Percentiles rank a stretch among this genome's conserved stretches.
These are phyloP conservation scores for Tiphia femorata DNA, from an alignment of 2,888 invertebrate genomes.

Conservation along the genomic window DNA sequence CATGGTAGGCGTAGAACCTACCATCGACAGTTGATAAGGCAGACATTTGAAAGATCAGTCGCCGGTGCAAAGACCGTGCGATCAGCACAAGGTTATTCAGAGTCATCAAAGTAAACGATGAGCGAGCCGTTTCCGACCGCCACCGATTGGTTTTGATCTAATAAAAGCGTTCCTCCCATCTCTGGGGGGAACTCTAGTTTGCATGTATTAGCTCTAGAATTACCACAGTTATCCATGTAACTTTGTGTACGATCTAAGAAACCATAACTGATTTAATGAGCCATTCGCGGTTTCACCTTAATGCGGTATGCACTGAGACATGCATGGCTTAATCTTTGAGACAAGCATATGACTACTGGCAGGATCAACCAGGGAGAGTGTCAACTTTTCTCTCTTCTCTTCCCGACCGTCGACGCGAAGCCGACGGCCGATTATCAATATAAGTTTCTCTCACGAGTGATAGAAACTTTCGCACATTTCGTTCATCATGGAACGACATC, in stretches of 20 bases:
- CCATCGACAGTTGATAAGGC: constrained; percentile 78
- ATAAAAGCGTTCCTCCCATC: no score
- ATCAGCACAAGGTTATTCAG: no score
- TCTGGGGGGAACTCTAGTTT: constrained; percentile 69
- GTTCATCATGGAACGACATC: no score
- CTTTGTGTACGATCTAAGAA: constrained; percentile 70
- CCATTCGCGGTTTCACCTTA: constrained; percentile 72
- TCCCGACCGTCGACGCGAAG: no score
- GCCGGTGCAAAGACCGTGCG: constrained; percentile 65
- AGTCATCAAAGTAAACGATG: no score
- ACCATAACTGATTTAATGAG: constrained; percentile 73
- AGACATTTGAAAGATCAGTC: constrained; percentile 76
- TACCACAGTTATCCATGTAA: constrained; percentile 75
- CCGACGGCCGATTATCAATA: no score
- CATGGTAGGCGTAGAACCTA: constrained; percentile 78
- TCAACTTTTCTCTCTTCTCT: no score
- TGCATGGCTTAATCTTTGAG: constrained; percentile 78
- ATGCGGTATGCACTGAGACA: constrained; percentile 73
- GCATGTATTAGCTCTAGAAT: constrained; percentile 79
- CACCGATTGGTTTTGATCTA: no score
- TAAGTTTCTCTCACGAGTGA: no score
- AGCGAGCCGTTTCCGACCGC: no score
- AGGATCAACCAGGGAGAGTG: constrained; percentile 69
- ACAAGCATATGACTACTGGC: constrained; percentile 75
- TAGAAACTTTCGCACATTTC: no score